Evolutionary conservation across 2,113 vertebrate genomes (phyloP).

Genomic region (Dolichallabes microphthalmus): DNA sequence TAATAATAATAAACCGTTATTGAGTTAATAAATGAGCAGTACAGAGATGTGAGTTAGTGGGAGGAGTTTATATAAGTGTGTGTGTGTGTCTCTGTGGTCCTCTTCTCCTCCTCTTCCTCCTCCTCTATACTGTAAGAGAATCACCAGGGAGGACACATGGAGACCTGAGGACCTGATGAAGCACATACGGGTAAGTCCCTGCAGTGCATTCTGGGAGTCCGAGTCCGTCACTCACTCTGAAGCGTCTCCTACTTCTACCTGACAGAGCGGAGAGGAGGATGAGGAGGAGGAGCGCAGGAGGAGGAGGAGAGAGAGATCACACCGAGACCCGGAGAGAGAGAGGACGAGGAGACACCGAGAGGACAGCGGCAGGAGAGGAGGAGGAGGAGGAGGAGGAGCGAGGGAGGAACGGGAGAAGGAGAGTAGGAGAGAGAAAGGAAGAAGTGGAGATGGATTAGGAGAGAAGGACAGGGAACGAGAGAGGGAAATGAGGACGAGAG

Average conservation of each 20-base stretch:
- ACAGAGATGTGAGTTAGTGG: neutral
- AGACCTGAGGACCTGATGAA: constrained; percentile 84
- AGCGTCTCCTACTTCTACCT: neutral
- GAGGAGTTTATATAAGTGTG: too few species aligned
- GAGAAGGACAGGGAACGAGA: neutral
- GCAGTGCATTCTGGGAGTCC: too few species aligned
- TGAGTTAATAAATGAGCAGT: neutral
- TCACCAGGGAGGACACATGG: constrained; percentile 93
- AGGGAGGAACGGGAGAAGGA: constrained; percentile 61
- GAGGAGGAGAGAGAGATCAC: constrained; percentile 50
- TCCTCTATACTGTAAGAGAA: constrained; percentile 69
- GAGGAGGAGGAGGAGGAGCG: constrained; percentile 62
- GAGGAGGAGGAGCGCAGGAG: constrained; percentile 53
- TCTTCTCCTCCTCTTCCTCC: too few species aligned
- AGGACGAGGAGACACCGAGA: constrained; percentile 47
- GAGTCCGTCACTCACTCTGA: too few species aligned
- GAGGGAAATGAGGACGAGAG: neutral
- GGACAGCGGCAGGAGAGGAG: constrained; percentile 60
- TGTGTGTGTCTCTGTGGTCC: neutral
- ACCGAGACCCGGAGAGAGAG: constrained; percentile 60
- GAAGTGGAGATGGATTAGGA: constrained; percentile 39
- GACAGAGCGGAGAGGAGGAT: constrained; percentile 50
- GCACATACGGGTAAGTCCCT: constrained; percentile 75
- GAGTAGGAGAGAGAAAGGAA: constrained; percentile 57
- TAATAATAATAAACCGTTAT: neutral